Conservation (phyloP, 2,113 vertebrate genomes). For the Corythornis vintsioides region DNA sequence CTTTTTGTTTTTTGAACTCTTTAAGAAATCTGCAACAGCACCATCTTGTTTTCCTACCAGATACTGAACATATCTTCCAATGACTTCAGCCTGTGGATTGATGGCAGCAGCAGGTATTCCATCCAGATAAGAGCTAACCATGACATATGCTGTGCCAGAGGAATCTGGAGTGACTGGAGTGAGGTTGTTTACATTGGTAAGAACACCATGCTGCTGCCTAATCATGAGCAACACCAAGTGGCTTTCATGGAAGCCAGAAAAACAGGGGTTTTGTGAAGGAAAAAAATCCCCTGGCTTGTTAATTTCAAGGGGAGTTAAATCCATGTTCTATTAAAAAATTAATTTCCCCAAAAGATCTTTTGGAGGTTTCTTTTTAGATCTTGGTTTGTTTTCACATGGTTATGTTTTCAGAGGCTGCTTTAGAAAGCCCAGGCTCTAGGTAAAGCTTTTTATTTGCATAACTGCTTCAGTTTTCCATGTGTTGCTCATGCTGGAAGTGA, state of each 20-base stretch:
- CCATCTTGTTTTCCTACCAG: conserved; percentile 5
- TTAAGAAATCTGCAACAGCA: neutral
- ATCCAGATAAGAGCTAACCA: conserved; percentile 63
- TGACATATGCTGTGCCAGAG: neutral
- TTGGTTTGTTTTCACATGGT: neutral
- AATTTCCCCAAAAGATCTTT: neutral
- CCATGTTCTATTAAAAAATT: neutral
- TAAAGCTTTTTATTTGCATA: neutral
- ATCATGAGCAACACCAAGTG: rapidly evolving
- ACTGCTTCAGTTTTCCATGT: neutral
- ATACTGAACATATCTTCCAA: neutral
- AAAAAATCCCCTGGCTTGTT: neutral
- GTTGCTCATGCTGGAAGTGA: neutral
- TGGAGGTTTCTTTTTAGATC: neutral
- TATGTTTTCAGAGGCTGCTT: neutral
- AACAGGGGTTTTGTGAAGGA: neutral
- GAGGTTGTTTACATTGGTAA: conserved; percentile 49
- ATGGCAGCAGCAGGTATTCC: conserved; percentile 32
- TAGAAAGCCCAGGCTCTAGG: neutral
- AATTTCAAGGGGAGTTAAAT: neutral
- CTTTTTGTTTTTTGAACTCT: neutral
- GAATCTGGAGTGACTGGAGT: conserved; percentile 74
- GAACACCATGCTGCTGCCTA: neutral
- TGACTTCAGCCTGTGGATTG: neutral
- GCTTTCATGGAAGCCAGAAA: neutral